Conservation (phyloP, 2,113 vertebrate species). For the Pterocles burchelli region DNA sequence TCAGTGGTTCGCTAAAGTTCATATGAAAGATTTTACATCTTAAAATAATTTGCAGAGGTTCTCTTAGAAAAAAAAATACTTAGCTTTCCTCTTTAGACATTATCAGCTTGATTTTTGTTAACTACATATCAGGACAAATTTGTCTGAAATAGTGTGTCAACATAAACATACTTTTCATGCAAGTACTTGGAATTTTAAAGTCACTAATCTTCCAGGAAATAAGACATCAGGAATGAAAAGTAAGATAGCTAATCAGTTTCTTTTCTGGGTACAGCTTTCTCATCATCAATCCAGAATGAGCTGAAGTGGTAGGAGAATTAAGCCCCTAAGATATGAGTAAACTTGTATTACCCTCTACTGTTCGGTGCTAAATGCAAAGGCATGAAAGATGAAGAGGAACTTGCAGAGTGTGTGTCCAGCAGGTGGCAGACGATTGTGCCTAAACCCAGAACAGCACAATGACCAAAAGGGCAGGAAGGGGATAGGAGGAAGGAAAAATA, state of each 20-base stretch:
- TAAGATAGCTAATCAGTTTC: neutral
- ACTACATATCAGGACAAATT: neutral
- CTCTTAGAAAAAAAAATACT: neutral
- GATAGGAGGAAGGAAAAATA: rapidly evolving
- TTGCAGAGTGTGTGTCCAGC: neutral
- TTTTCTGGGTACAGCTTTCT: neutral
- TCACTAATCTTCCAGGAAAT: neutral
- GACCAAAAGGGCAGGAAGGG: too few species aligned
- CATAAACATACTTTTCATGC: neutral
- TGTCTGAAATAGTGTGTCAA: neutral
- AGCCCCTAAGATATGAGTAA: neutral
- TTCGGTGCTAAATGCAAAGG: neutral
- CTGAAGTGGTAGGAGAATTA: neutral
- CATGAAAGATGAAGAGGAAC: neutral
- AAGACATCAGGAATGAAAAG: neutral
- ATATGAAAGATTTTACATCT: neutral
- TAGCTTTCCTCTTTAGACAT: neutral
- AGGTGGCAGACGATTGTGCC: neutral
- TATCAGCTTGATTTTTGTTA: neutral
- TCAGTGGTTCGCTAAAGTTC: neutral
- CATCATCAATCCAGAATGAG: neutral
- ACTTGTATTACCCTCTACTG: neutral
- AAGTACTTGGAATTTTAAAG: neutral
- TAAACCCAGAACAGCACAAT: neutral
- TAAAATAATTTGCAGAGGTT: neutral